Base-by-base conservation (phyloP, 1,140 invertebrate species). In the Scaptomyza pallida region DNA sequence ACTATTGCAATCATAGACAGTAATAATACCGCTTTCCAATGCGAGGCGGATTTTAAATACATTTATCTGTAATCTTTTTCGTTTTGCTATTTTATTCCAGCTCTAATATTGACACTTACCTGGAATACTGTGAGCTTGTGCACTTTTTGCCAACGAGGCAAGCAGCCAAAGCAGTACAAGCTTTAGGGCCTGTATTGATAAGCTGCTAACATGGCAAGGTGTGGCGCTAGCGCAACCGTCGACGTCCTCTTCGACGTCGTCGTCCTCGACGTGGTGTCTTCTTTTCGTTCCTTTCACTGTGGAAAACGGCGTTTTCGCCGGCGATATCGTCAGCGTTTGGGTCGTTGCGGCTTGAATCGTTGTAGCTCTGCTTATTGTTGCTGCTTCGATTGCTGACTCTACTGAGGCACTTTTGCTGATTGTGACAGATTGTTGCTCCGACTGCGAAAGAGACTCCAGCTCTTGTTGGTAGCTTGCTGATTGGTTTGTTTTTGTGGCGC, bases 71-170 rank as follows among this genome's bases (percentile, higher is more conserved):
- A 26, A 1, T 3, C 3, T 26, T 26, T 26, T 26, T 26, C 6
- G 2, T 26, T 26, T 26, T 3, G 23, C 23, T 26, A 21, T 2
- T 21, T 2, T 21, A 21, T 47, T 5, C n/a, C 1, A 40, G 4
- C 8, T 44, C 6, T 44, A 19, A 13, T 5, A 15, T 44, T 40
- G 13, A 0, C 23, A 60, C 79, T 79, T 72, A 89, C 83, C 83
- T 83, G 83, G 83, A 60, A 89, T 88, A 45, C 88, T 88, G 75
- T 88, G 83, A 55, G 83, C 78, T 65, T 88, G 71, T 47, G 59
- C 75, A 76, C 89, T 52, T 64, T 76, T 55, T 55, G 74, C 75
- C 51, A 88, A 57, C n/a, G 83, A 41, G 37, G 75, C 71, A 64
- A 88, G 50, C 51, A 88, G 41, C 64, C 72, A 76, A 62, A 82